Evolutionary conservation across 2,888 invertebrate genomes (phyloP), one percentile per base, ranked within the genome.

Genomic region (Drosophila rellima): DNA sequence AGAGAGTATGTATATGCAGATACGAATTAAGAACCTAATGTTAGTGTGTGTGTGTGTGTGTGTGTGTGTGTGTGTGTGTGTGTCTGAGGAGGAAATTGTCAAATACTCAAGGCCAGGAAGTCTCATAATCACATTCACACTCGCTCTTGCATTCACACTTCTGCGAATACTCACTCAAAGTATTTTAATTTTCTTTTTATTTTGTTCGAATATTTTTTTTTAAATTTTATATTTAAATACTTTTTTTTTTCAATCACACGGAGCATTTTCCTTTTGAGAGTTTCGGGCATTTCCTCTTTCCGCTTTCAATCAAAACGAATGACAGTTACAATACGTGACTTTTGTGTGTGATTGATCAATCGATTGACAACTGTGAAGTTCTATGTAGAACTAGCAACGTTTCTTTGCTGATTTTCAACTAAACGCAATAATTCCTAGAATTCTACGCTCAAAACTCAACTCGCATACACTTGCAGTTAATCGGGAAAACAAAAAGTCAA

Each of bases 341-440:
- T 39, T 50, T 50, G 39, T 11, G 29, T 45, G 54, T 50, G 17
- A 60, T 57, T 37, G 48, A 37, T 55, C 45, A 39, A 47, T 67
- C 39, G 29, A 44, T 55, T 23, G 37, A 37, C n/a, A 20, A 23
- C 13, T 42, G 60, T 60, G 33, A 44, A 23, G 3, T 44, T 55
- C 13, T 54, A 55, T 55, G 88, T 91, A 90, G 90, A 91, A 91
- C 91, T 91, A 91, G 91, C 90, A 91, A 91, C 91, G 82, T 90
- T 87, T 89, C 82, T 74, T 67, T 78, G 71, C 68, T 35, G 50
- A 35, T 59, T 71, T 57, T 52, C 57, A 78, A 88, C 70, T 65
- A 54, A 73, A 75, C n/a, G 57, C 69, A 67, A 48, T 52, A 8
- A 51, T 59, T 66, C 76, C 70, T 76, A 55, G n/a, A 72, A 57